A percentile compares a stretch with the other conserved stretches of the same genome.
These are phyloP conservation scores for Myiothlypis coronata DNA, from an alignment of 2,797 vertebrate species.

Conservation along the genomic window DNA sequence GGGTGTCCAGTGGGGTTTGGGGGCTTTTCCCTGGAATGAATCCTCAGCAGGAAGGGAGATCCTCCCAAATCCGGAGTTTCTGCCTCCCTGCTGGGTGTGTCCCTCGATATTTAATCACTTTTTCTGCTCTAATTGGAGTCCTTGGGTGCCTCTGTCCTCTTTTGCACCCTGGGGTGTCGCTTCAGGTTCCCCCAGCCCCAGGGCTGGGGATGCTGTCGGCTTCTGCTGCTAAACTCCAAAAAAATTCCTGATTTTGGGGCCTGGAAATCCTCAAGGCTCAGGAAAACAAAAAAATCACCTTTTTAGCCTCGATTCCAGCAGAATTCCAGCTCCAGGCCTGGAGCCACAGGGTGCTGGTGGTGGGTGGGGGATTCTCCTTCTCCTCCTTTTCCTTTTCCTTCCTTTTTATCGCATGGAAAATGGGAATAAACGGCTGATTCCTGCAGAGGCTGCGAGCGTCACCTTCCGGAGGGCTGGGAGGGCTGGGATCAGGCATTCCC, in stretches of 20 bases:
- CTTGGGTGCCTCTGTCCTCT: background rate
- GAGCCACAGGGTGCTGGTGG: background rate
- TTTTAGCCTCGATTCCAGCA: background rate
- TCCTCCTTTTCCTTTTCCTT: background rate
- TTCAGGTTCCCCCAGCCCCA: fast-evolving
- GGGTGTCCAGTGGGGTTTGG: background rate
- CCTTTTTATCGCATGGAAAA: background rate
- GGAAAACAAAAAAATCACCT: no score
- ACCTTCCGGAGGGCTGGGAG: fast-evolving
- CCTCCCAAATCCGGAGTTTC: background rate
- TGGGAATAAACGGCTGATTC: slow-evolving; percentile 43
- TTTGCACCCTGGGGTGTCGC: background rate
- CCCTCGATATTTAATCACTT: background rate
- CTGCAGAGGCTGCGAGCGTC: background rate
- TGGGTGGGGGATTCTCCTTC: background rate
- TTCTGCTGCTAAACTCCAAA: background rate
- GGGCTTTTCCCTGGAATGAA: background rate
- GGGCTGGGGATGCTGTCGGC: background rate
- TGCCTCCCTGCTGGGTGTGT: fast-evolving
- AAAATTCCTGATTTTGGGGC: no score
- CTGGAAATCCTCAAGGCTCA: background rate
- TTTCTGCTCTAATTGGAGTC: background rate
- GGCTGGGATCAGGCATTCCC: background rate
- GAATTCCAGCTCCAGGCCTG: background rate
- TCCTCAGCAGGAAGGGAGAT: background rate